Evolutionary conservation across 2,888 invertebrate species (phyloP).

Genomic region (Lepidocyrtinus sp.): DNA sequence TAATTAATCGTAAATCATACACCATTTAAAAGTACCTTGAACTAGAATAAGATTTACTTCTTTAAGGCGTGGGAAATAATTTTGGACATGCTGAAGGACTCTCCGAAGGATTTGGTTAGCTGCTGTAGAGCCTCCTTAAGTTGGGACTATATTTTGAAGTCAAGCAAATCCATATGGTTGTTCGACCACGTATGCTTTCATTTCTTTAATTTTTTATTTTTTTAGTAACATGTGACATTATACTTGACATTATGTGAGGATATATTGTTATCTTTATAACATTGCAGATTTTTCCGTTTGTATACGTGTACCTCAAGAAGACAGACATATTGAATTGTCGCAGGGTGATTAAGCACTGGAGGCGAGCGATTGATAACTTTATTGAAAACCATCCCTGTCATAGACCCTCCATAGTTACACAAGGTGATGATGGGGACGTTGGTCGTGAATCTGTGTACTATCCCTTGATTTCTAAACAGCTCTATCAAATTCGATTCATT

Average conservation of each 20-base stretch:
- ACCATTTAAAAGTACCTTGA: background rate
- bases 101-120: background rate
- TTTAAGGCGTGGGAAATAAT: constrained; percentile 31
- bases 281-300: constrained; percentile 17
- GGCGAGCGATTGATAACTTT: background rate
- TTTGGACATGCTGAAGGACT: constrained; percentile 1
- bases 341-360: constrained; percentile 1
- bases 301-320: constrained; percentile 27
- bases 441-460: constrained; percentile 35
- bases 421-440: constrained; percentile 16
- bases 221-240: background rate
- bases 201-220: background rate
- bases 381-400: constrained; percentile 37
- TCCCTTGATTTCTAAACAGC: constrained; percentile 23
- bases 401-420: constrained; percentile 15
- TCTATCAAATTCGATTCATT: constrained; percentile 19
- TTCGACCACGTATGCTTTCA: constrained; percentile 25
- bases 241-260: background rate
- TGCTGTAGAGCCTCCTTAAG: constrained; percentile 9
- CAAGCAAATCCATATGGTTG: constrained; percentile 10
- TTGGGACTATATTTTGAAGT: background rate
- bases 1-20: too few relatives aligned
- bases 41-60: too few relatives aligned
- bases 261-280: background rate
- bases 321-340: constrained; percentile 27